A percentile compares a stretch with the other conserved stretches of the same genome.
phyloP scores from a whole-genome alignment of 2,888 invertebrate species.

The Tiphia femorata region DNA sequence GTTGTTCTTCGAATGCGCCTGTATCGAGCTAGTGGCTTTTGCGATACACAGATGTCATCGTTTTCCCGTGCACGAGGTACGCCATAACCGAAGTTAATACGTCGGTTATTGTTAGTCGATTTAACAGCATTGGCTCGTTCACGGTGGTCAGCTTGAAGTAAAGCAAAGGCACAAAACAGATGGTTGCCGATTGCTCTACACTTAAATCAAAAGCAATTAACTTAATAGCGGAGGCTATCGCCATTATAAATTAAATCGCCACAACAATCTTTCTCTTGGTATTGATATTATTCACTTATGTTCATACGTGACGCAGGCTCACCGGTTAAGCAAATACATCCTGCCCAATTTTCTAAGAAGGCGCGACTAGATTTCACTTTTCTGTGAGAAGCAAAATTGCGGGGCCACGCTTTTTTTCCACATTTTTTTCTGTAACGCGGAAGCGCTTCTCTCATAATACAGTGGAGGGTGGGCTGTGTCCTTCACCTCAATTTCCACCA shows the following conservation, averaged over 20 bases:
- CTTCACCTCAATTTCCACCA: constrained; percentile 42
- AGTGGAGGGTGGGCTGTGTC: constrained; percentile 1
- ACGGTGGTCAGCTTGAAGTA: constrained; percentile 4
- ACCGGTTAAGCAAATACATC: too few relatives aligned
- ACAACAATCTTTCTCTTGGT: too few relatives aligned
- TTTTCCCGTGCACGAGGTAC: not conserved
- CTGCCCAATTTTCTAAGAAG: too few relatives aligned
- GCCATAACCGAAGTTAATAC: constrained; percentile 35
- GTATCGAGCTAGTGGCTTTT: too few relatives aligned
- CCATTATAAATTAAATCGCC: too few relatives aligned
- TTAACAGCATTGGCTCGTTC: constrained; percentile 24
- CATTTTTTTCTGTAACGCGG: constrained; percentile 25
- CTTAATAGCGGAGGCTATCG: too few relatives aligned
- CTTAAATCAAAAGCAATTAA: too few relatives aligned
- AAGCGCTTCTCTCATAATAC: constrained; percentile 13
- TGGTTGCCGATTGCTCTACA: too few relatives aligned
- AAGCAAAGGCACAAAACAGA: not conserved
- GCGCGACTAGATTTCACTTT: constrained; percentile 41
- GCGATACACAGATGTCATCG: too few relatives aligned
- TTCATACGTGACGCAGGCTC: too few relatives aligned
- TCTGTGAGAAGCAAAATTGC: constrained; percentile 6
- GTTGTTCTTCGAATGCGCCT: too few relatives aligned
- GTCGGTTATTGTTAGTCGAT: constrained; percentile 35
- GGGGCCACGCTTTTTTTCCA: constrained; percentile 17
- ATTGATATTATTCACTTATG: too few relatives aligned